Conservation (phyloP, 2,888 invertebrate species). For the Andrena fulva region DNA sequence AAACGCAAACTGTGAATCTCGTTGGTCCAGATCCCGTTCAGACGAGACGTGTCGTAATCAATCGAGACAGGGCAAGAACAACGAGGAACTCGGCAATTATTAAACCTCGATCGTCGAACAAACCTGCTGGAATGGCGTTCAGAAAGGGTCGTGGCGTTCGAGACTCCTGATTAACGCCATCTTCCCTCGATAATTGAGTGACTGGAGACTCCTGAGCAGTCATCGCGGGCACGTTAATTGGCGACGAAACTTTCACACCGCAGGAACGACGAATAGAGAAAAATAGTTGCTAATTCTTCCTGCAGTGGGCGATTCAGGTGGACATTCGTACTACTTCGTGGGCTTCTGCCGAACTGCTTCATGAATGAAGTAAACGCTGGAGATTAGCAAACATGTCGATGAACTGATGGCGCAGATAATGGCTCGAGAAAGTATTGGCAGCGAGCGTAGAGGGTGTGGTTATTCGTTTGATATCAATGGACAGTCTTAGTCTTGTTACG, state of each 20-base stretch:
- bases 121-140: background rate
- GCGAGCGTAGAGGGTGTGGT: slow-evolving; percentile 13
- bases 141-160: background rate
- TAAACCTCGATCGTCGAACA: background rate
- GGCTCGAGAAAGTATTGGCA: slow-evolving; percentile 26
- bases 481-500: background rate
- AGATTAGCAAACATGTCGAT: background rate
- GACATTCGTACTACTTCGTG: background rate
- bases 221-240: background rate
- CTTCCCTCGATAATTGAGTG: background rate
- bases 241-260: too few relatives aligned
- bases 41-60: background rate
- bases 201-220: background rate
- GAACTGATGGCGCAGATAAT: background rate
- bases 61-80: background rate
- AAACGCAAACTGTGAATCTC: background rate
- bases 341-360: background rate
- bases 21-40: slow-evolving; percentile 1
- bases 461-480: background rate
- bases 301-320: background rate
- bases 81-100: background rate
- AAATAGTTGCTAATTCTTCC: background rate
- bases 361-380: background rate
- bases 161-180: background rate
- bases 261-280: too few relatives aligned